A percentile compares a stretch with the other conserved stretches of the same genome.
Evolutionary conservation across 2,888 invertebrate genomes (phyloP).

Genomic region (Cordilura impudica): DNA sequence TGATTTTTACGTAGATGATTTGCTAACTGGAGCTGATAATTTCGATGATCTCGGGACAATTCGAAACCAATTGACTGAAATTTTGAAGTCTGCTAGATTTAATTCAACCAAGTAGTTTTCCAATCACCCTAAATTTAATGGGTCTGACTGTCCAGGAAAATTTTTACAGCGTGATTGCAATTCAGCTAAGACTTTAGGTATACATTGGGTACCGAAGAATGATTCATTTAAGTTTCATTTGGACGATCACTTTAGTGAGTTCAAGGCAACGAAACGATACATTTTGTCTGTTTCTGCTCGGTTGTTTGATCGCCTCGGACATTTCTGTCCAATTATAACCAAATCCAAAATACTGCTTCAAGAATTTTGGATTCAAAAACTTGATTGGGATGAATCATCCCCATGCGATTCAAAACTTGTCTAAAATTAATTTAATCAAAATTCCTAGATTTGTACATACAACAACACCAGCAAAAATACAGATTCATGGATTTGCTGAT

Average conservation of each 20-base stretch:
- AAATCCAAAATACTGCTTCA: too few relatives aligned
- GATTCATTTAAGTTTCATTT: too few relatives aligned
- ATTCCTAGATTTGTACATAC: conserved; percentile 5
- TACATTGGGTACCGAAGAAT: too few relatives aligned
- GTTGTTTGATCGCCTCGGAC: conserved; percentile 28
- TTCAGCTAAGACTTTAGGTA: conserved; percentile 35
- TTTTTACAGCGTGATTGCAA: conserved; percentile 34
- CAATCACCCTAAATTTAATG: too few relatives aligned
- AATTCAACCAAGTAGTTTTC: too few relatives aligned
- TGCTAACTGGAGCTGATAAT: too few relatives aligned
- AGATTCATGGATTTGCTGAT: conserved; percentile 7
- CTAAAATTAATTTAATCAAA: neutral
- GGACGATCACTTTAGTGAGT: conserved; percentile 35
- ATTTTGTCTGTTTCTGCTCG: conserved; percentile 29
- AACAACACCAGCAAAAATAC: neutral
- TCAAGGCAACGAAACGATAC: conserved; percentile 25
- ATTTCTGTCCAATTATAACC: conserved; percentile 23
- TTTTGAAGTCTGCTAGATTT: too few relatives aligned
- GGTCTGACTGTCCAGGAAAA: neutral
- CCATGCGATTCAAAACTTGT: neutral
- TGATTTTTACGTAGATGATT: too few relatives aligned
- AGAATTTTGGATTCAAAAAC: conserved; percentile 26
- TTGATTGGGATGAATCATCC: conserved; percentile 28
- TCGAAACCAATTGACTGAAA: too few relatives aligned
- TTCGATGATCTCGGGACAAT: too few relatives aligned